Evolutionary conservation across 2,797 vertebrate species (phyloP).

Genomic region (Ptychobarbus kaznakovi): DNA sequence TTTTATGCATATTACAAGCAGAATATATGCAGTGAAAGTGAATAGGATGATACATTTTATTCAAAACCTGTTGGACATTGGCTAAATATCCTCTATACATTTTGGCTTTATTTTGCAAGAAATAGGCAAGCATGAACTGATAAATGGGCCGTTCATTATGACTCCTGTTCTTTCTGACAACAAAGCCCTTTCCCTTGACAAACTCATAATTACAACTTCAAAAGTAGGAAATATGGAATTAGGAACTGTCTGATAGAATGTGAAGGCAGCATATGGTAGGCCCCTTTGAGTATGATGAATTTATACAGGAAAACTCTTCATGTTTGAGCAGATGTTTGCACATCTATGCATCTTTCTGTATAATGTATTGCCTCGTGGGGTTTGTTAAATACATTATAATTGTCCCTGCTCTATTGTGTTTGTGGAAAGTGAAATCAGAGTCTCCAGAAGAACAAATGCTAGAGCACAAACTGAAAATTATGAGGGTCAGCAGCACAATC

Average conservation of each 20-base stretch:
- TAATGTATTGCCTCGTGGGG: background rate
- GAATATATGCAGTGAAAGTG: background rate
- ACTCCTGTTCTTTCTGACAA: background rate
- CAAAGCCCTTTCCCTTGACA: background rate
- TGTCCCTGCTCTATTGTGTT: background rate
- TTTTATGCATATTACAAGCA: background rate
- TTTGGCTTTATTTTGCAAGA: background rate
- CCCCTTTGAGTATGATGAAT: background rate
- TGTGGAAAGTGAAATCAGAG: slow-evolving; percentile 6
- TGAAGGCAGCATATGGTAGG: background rate
- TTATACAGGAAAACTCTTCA: background rate
- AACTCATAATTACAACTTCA: background rate
- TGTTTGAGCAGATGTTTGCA: background rate
- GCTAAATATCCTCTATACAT: background rate
- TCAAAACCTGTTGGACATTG: background rate
- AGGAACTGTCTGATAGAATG: background rate
- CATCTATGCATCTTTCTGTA: background rate
- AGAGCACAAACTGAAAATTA: slow-evolving; percentile 10
- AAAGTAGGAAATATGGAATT: background rate
- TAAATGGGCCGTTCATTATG: background rate
- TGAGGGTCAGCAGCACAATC: slow-evolving; percentile 7
- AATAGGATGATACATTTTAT: background rate
- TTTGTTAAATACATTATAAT: background rate
- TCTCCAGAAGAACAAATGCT: slow-evolving; percentile 1
- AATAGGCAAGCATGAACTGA: background rate